Evolutionary conservation across 2,888 invertebrate species (phyloP), one percentile per base, ranked within the genome.

Genomic region (Monopis laevigella): DNA sequence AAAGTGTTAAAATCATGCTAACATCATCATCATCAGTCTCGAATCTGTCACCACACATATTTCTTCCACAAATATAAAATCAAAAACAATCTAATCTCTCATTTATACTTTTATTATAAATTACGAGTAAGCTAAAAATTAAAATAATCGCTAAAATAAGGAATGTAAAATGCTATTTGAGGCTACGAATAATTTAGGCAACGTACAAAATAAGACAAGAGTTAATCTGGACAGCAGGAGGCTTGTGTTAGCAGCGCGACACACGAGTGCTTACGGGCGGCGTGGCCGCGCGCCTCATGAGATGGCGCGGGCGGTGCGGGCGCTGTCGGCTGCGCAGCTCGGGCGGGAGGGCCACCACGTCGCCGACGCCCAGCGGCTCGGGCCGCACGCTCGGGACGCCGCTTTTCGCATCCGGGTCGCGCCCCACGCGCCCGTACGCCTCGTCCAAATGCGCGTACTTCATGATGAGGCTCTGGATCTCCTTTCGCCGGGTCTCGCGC

Each of bases 381-480:
- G 61, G 55, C 45, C 44, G 43, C 44, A 48, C 52, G 35, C 54
- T 50, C 45, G 58, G 54, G 48, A 62, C 69, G 24, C 62, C 66
- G 48, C 65, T 71, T 19, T 65, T 71, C 21, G 54, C 43, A 24
- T 65, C 67, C n/a, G n/a, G n/a, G 45, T 66, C 73, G 24, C 70
- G 71, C 5, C 62, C 71, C 35, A 75, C 67, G 16, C 84, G 74
- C 13, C 82, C 86, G 64, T 88, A 88, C 43, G 85, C 85, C 55
- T 90, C 89, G 53, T 90, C 90, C 49, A 92, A 73, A 34, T 89
- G 90, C 19, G 90, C 88, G 63, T 93, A 93, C 63, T 92, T 93
- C 82, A 88, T 84, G 46, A 92, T 91, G 44, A 93, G 77, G 53
- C 88, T 87, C 62, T 91, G 89, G 45, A 92, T 91, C 59, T 93